Evolutionary conservation across 2,113 vertebrate genomes (phyloP).

Genomic region (Phyllopteryx taeniolatus): DNA sequence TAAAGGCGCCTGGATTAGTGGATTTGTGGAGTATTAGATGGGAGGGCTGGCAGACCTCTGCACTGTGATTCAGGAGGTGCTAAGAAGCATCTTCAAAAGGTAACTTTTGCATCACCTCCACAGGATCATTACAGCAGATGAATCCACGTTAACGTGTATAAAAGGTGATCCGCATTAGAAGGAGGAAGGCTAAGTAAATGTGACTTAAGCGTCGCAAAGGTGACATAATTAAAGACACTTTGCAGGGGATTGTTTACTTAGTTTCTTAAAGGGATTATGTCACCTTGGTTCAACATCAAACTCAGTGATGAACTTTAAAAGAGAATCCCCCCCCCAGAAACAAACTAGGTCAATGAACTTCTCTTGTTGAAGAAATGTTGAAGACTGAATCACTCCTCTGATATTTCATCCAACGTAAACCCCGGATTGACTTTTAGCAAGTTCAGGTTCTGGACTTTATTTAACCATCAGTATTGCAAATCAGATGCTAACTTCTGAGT

Average conservation of each 20-base stretch:
- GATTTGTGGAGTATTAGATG: slow-evolving; percentile 71
- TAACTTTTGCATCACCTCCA: slow-evolving; percentile 57
- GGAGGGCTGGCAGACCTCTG: slow-evolving; percentile 72
- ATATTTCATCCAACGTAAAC: slow-evolving; percentile 10
- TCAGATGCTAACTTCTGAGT: slow-evolving; percentile 20
- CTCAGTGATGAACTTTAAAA: slow-evolving; percentile 22
- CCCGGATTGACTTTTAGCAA: slow-evolving; percentile 1
- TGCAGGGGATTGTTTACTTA: slow-evolving; percentile 52
- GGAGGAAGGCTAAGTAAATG: slow-evolving; percentile 35
- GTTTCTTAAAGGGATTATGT: slow-evolving; percentile 54
- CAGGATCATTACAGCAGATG: slow-evolving; percentile 62
- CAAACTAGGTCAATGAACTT: slow-evolving; percentile 1
- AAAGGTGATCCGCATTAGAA: slow-evolving; percentile 38
- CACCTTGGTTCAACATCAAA: slow-evolving; percentile 47
- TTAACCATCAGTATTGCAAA: slow-evolving; percentile 9
- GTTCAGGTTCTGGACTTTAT: slow-evolving; percentile 7
- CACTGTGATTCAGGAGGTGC: slow-evolving; percentile 58
- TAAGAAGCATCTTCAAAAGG: slow-evolving; percentile 66
- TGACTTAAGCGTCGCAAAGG: slow-evolving; percentile 37
- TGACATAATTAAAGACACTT: slow-evolving; percentile 46
- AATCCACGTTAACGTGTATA: slow-evolving; percentile 63
- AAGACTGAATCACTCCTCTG: slow-evolving; percentile 11
- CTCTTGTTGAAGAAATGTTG: slow-evolving; percentile 3
- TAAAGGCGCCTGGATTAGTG: slow-evolving; percentile 75
- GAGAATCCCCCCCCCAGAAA: not conserved